Evolutionary conservation across 2,888 invertebrate species (phyloP), one percentile per base, ranked within the genome.

Genomic region (Syrphus vitripennis): DNA sequence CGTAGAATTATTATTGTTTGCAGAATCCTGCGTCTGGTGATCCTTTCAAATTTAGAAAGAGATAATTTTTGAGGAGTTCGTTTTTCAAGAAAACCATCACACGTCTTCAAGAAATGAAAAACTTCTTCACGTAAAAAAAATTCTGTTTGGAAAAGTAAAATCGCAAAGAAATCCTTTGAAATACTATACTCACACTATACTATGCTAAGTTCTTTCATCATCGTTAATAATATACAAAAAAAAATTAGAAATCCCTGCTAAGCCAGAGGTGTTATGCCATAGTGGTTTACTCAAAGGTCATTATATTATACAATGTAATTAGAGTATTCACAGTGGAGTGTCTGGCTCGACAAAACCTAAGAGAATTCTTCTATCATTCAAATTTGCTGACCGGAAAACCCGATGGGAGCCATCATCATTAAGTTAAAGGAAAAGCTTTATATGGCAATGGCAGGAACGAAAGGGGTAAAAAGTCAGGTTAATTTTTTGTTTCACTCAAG

Each of bases 311-410:
- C 24, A 55, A 61, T 40, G 40, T 76, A 80, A 76, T 84, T 72
- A 80, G 45, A 67, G 67, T 67, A 65, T 71, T 69, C 67, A n/a
- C 70, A 42, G 71, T 10, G 5, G 19, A 67, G 67, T 59, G 48
- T 76, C 76, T 55, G 50, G 67, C 37, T 29, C 37, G 34, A 53
- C 40, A 40, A 40, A 24, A 61, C 75, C 55, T 67, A 57, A 71
- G 29, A 65, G 75, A 37, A 7, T 42, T 19, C 29, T 48, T 37
- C 50, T 80, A 31, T 34, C 45, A 72, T 83, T 77, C 67, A 42
- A 77, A 80, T 72, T 72, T 70, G 61, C 69, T 81, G 84, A 86
- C 81, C 81, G 83, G 79, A 67, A 83, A 76, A 34, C 71, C 75
- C 65, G 45, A 53, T 31, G 74, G 37, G 57, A 50, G 40, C 21